Conservation (phyloP, 2,888 invertebrate species). For the Alloscopus bannaensis region DNA sequence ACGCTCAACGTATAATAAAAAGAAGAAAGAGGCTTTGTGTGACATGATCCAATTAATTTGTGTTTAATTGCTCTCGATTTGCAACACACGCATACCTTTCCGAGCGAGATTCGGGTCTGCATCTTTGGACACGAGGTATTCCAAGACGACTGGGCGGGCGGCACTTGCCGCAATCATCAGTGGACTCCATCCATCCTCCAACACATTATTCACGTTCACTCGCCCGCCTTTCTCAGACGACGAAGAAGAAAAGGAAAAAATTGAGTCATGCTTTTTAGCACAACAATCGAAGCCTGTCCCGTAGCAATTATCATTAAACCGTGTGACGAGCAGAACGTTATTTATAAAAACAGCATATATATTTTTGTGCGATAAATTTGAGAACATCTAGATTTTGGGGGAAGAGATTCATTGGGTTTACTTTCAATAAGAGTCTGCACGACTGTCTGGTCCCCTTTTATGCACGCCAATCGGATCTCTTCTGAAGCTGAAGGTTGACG, state of each 20-base stretch:
- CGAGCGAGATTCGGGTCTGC: constrained; percentile 61
- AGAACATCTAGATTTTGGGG: no score
- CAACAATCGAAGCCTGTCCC: no score
- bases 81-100: constrained; percentile 58
- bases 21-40: no score
- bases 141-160: constrained; percentile 51
- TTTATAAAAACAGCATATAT: no score
- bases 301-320: no score
- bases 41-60: background rate
- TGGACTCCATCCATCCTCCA: constrained; percentile 64
- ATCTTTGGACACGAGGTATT: constrained; percentile 52
- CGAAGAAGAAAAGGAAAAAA: constrained; percentile 2
- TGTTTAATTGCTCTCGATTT: no score
- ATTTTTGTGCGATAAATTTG: no score
- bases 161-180: constrained; percentile 65
- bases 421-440: constrained; percentile 62
- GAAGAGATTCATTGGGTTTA: no score
- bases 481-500: constrained; percentile 47
- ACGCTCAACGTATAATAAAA: no score
- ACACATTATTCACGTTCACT: constrained; percentile 43
- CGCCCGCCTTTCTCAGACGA: constrained; percentile 32
- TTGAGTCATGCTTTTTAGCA: no score
- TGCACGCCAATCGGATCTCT: constrained; percentile 54
- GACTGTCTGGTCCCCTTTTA: constrained; percentile 50
- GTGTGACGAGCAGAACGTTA: no score